Percentiles rank a stretch among this genome's conserved stretches.
Evolutionary conservation across 2,797 vertebrate genomes (phyloP).

Genomic region (Chelmon rostratus): DNA sequence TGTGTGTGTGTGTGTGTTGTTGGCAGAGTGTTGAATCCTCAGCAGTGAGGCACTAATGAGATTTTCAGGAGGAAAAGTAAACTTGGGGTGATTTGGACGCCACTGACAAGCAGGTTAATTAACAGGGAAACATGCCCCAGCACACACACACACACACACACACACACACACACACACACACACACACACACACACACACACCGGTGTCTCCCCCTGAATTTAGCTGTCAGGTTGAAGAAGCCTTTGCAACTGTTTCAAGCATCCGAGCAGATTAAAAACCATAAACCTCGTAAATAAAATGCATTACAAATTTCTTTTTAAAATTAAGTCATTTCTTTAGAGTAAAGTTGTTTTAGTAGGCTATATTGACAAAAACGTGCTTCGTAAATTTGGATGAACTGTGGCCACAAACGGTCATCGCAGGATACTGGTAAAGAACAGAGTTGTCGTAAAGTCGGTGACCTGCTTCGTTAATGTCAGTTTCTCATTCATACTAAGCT

Average conservation of each 20-base stretch:
- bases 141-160: not conserved
- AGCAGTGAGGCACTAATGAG: slow-evolving; percentile 50
- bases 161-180: slow-evolving; percentile 15
- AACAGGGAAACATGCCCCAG: slow-evolving; percentile 29
- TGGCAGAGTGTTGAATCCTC: slow-evolving; percentile 33
- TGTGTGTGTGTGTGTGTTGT: slow-evolving; percentile 14
- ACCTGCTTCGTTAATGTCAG: not conserved
- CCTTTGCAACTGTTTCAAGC: not conserved
- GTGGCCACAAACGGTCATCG: not conserved
- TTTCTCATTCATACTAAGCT: no score
- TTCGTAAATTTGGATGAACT: not conserved
- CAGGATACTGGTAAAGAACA: not conserved
- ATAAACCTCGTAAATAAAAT: not conserved
- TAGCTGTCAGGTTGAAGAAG: not conserved
- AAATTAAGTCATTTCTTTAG: no score
- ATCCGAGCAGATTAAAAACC: not conserved
- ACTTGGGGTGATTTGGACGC: slow-evolving; percentile 36
- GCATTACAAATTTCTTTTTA: not conserved
- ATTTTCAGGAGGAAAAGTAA: slow-evolving; percentile 54
- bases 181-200: slow-evolving; percentile 7
- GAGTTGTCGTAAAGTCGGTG: not conserved
- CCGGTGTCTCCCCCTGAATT: not conserved
- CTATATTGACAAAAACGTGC: not conserved
- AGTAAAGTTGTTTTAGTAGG: not conserved
- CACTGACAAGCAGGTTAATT: slow-evolving; percentile 51